Base-by-base conservation (phyloP, 37 sponge, comb jelly and placozoan genomes). In the Crambe crambe region DNA sequence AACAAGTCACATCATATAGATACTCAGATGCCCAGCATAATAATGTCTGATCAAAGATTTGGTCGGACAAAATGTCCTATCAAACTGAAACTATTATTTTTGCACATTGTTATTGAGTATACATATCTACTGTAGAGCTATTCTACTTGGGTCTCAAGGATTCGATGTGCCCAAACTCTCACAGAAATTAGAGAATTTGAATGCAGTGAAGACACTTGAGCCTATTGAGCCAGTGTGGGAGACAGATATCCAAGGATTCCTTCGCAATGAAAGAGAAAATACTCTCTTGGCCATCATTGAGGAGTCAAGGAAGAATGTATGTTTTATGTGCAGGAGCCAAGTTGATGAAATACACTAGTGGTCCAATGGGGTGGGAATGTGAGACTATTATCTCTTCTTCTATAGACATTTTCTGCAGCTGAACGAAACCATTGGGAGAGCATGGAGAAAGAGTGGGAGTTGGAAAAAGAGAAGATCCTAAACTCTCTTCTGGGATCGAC, bases 391-490 rank as follows among this genome's bases (percentile, higher is more conserved):
- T 20, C 30, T 23, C 63, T 61, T 61, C 18, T 61, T 9, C 15
- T 9, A 41, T 57, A 95, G 96, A 92, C 94, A 35, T 89, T 92
- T 67, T 73, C 73, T 12, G 90, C 86, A 40, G 92, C 93, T 6
- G 84, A 89, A 60, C 59, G 78, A 2, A 85, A 84, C 34, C 89
- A 87, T 42, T 87, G 91, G 91, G 69, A 63, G 63, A 75, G 86
- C 56, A 66, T 92, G 60, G 87, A 83, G 63, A 68, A 69, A 23
- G 95, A 93, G 67, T 98, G 99, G 99, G 97, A 98, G 47, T 72
- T 83, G 56, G 97, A 98, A 85, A 98, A 98, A 76, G 95, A 96
- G 76, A 89, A 75, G 68, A 94, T 96, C 0, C 84, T 98, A 21
- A 79, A 89, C 41, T 88, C 96, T 47, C 89, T 97, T 0, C 80